A percentile compares a stretch with the other conserved stretches of the same genome.
Conservation (phyloP, 2,113 vertebrate species). For the Oncorhynchus keta region DNA sequence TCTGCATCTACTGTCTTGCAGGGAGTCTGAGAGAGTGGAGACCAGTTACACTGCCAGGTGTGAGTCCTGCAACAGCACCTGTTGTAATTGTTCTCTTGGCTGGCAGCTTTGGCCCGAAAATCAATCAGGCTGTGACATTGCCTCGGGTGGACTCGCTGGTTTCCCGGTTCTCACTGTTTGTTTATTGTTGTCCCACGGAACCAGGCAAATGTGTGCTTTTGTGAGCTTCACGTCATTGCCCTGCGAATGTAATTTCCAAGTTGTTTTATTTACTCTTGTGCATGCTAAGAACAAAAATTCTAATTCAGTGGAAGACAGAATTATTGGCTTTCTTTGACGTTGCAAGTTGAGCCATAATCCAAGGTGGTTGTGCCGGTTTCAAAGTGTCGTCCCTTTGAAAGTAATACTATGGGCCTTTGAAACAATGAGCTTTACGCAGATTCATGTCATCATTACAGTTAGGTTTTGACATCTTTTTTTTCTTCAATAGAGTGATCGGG, state of each 20-base stretch:
- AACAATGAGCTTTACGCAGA: background rate
- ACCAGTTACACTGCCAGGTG: conserved; percentile 71
- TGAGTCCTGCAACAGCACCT: conserved; percentile 61
- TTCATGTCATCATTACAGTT: background rate
- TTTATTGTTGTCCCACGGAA: conserved; percentile 24
- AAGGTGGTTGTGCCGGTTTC: background rate
- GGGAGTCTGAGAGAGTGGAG: conserved; percentile 74
- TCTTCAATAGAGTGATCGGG: no score
- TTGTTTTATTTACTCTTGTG: background rate
- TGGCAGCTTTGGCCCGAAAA: conserved; percentile 13
- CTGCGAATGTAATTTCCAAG: background rate
- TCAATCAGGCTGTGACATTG: conserved; percentile 41
- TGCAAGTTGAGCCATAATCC: background rate
- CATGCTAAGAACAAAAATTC: background rate
- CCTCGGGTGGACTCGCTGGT: conserved; percentile 27
- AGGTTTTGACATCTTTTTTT: no score
- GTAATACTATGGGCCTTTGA: background rate
- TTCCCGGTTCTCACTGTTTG: conserved; percentile 14
- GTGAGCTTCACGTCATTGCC: background rate
- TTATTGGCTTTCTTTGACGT: background rate
- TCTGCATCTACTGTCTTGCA: conserved; percentile 58
- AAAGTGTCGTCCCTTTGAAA: background rate
- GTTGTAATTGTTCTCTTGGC: conserved; percentile 45
- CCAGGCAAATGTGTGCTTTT: conserved; percentile 13
- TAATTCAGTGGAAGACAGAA: background rate